Base-by-base conservation (phyloP, 2,888 invertebrate species). In the Lepidocyrtoides sp. region DNA sequence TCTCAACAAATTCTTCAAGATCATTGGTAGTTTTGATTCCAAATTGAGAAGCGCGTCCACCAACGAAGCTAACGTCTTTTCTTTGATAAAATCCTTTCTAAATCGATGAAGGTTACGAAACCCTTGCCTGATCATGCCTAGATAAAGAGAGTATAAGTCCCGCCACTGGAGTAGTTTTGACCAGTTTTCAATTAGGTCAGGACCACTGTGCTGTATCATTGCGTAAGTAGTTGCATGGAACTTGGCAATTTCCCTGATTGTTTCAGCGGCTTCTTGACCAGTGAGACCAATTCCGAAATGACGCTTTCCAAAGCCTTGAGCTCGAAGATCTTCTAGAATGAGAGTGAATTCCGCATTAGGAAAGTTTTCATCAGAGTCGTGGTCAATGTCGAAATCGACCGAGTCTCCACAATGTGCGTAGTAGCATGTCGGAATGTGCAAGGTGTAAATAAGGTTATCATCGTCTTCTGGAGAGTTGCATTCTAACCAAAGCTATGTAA, bases 291-390 rank as follows among this genome's bases (percentile, higher is more conserved):
- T 82, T 0, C 93, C 91, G 77, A 94, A 94, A 86, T 94, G 93
- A 7, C 94, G 91, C 75, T 94, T 94, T 4, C 93, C 91, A 89
- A 92, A 94, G 23, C 93, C 94, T 10, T 91, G 79, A 23, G 93
- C 92, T 51, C 94, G 91, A 84, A 94, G 92, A 87, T 94, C 94
- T n/a, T 94, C 94, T 57, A 95, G 82, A 7, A 94, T 94, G 10
- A 95, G 89, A 12, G 94, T 93, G 26, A 94, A 94, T 77, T 94
- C 94, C n/a, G 94, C 81, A 3, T 93, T 94, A 3, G 90, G 79
- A 48, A 94, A 77, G 14, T 83, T 77, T 17, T 92, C 87, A 32
- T 92, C 85, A 2, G 86, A 5, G 0, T 87, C 91, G n/a, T 54
- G n/a, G 12, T 92, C 91, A 20, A 90, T 82, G 2, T 63, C 57